Conservation (phyloP, 2,797 vertebrate species). For the Antrozous pallidus region DNA sequence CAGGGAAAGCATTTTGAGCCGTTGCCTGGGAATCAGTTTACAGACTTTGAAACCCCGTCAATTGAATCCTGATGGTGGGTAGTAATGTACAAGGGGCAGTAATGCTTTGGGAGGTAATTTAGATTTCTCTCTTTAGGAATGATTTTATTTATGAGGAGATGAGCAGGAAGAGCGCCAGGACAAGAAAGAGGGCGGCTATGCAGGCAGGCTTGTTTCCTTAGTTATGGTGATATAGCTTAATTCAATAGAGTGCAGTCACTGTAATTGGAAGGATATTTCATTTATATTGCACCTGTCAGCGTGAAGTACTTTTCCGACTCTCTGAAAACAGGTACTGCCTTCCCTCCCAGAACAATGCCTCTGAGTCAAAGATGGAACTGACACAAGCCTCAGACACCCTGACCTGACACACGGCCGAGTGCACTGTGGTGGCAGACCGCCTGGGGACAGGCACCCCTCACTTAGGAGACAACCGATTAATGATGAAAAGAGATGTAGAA, state of each 20-base stretch:
- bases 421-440: not conserved
- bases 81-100: conserved; percentile 33
- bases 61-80: conserved; percentile 71
- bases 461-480: not conserved
- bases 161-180: conserved; percentile 30
- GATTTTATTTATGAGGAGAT: not conserved
- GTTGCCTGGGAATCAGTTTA: conserved; percentile 81
- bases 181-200: conserved; percentile 18
- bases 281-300: conserved; percentile 72
- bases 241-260: conserved; percentile 53
- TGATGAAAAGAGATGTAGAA: not conserved
- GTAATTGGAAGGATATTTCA: conserved; percentile 70
- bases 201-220: conserved; percentile 56
- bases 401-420: not conserved
- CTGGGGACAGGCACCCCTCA: not conserved
- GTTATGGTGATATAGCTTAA: conserved; percentile 66
- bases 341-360: not conserved
- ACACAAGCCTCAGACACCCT: not conserved
- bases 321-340: conserved; percentile 40
- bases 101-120: conserved; percentile 68
- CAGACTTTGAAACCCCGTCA: conserved; percentile 81
- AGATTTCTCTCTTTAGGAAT: conserved; percentile 64
- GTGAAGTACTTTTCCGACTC: conserved; percentile 40
- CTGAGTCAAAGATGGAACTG: not conserved
- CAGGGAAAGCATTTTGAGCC: conserved; percentile 79